Evolutionary conservation across 1,140 invertebrate species (phyloP).

Genomic region (Heliconius nattereri): DNA sequence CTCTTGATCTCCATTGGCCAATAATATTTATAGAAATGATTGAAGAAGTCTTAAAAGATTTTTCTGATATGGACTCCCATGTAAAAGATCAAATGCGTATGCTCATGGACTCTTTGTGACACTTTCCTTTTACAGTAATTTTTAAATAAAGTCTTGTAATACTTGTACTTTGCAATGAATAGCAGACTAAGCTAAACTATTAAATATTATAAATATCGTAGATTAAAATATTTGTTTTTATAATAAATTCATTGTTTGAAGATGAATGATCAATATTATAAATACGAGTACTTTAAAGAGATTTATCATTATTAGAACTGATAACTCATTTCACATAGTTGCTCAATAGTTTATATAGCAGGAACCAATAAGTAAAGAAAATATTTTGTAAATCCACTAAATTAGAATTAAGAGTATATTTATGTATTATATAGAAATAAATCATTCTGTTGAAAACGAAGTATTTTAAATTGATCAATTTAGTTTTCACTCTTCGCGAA

Average conservation of each 20-base stretch:
- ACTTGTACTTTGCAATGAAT: neutral
- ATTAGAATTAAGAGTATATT: constrained; percentile 22
- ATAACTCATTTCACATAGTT: constrained; percentile 45
- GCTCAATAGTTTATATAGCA: constrained; percentile 44
- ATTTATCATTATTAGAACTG: constrained; percentile 35
- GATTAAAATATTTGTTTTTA: neutral
- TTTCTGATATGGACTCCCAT: constrained; percentile 88
- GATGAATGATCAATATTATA: neutral
- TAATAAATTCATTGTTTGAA: neutral
- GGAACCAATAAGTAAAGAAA: constrained; percentile 35
- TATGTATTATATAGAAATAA: constrained; percentile 28
- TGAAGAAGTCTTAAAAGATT: constrained; percentile 88
- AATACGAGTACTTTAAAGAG: neutral
- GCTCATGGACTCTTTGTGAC: constrained; percentile 58
- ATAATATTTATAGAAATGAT: constrained; percentile 88
- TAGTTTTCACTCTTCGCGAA: neutral
- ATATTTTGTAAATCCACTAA: constrained; percentile 34
- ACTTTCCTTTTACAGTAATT: neutral
- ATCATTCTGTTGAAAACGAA: constrained; percentile 1
- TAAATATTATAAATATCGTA: neutral
- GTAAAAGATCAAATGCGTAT: constrained; percentile 83
- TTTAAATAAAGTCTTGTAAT: neutral
- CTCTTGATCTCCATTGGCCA: constrained; percentile 88
- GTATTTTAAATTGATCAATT: neutral
- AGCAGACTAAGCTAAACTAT: no score